phyloP scores from a whole-genome alignment of 2,113 vertebrate species.

The Tenebrosternarchus preto region DNA sequence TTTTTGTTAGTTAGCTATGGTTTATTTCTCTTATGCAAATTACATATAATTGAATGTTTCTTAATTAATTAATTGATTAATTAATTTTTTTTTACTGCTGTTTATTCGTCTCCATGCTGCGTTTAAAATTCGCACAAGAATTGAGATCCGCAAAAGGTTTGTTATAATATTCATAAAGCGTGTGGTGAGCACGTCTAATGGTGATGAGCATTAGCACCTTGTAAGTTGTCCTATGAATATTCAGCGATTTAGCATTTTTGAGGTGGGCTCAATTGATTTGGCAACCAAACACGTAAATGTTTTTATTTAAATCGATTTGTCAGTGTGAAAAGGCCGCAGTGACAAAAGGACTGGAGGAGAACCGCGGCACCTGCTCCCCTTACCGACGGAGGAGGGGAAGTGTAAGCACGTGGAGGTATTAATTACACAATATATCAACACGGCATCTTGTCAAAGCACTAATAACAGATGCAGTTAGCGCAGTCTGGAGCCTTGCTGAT shows the following conservation, averaged over 20 bases:
- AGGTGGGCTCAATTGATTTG: slow-evolving; percentile 49
- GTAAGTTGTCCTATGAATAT: slow-evolving; percentile 23
- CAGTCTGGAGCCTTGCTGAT: background rate
- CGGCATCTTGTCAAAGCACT: background rate
- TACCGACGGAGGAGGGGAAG: slow-evolving; percentile 7
- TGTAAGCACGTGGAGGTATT: slow-evolving; percentile 43
- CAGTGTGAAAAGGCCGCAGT: slow-evolving; percentile 49
- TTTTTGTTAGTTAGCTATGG: too few species aligned
- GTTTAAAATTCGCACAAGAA: background rate
- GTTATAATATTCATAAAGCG: background rate
- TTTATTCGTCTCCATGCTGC: too few species aligned
- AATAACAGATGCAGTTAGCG: slow-evolving; percentile 29
- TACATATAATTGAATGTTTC: too few species aligned
- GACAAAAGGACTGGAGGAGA: background rate
- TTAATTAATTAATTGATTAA: too few species aligned
- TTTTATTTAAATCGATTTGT: slow-evolving; percentile 43
- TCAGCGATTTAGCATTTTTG: slow-evolving; percentile 47
- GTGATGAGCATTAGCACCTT: background rate
- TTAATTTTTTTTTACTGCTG: too few species aligned
- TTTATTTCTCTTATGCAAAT: too few species aligned
- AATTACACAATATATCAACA: slow-evolving; percentile 45
- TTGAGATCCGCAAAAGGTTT: background rate
- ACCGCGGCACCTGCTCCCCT: background rate
- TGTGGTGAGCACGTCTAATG: background rate
- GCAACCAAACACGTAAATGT: slow-evolving; percentile 53